phyloP scores from a whole-genome alignment of 2,797 vertebrate species.

The Margarornis squamiger region DNA sequence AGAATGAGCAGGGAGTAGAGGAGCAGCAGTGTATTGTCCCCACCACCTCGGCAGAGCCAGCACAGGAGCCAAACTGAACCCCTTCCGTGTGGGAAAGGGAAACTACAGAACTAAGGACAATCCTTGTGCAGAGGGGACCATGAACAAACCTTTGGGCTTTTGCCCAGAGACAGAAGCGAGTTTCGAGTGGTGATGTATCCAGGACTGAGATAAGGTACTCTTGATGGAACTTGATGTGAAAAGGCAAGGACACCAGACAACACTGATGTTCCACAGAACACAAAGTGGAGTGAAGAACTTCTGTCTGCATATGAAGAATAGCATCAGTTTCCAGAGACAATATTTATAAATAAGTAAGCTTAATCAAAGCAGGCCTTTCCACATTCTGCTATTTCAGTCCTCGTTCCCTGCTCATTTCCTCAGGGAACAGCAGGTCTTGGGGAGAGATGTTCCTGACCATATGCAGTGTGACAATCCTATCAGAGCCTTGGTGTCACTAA shows the following conservation, averaged over 20 bases:
- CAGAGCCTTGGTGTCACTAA: background rate
- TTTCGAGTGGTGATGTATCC: background rate
- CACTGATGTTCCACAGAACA: fast-evolving
- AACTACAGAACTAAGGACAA: background rate
- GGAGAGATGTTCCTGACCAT: background rate
- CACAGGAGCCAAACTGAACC: background rate
- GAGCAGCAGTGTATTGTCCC: background rate
- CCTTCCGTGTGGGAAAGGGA: background rate
- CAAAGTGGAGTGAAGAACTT: background rate
- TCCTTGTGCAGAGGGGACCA: background rate
- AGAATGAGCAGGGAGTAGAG: background rate
- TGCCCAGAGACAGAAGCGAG: background rate
- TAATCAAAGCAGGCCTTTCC: background rate
- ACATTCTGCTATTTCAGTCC: background rate
- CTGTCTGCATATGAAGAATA: background rate
- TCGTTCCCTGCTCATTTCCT: background rate
- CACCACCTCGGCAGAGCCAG: background rate
- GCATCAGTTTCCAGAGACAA: background rate
- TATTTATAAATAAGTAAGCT: background rate
- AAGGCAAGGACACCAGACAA: background rate
- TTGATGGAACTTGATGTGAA: background rate
- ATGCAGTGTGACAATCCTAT: background rate
- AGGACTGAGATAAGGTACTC: background rate
- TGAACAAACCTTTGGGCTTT: background rate
- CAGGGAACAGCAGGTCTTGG: background rate